Evolutionary conservation across 2,888 invertebrate species (phyloP).

Genomic region (Elegia similella): DNA sequence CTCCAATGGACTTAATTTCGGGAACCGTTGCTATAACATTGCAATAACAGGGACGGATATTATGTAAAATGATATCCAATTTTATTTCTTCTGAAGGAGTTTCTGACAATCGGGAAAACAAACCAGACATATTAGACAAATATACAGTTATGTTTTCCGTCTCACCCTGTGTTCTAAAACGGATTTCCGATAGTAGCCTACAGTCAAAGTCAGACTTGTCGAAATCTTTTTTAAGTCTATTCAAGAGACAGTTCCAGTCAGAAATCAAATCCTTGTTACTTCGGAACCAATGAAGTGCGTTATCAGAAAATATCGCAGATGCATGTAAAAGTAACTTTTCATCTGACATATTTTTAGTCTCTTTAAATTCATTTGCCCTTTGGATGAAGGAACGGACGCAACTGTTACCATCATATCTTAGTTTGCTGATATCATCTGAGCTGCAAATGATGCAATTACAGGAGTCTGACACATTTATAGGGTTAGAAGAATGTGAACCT

Average conservation of each 20-base stretch:
- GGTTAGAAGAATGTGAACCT: not conserved
- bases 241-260: not conserved
- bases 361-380: not conserved
- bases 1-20: not conserved
- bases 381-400: not conserved
- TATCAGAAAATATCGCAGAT: not conserved
- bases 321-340: not conserved
- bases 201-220: not conserved
- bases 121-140: constrained; percentile 12
- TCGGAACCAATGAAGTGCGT: not conserved
- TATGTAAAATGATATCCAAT: no score
- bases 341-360: not conserved
- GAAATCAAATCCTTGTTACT: not conserved
- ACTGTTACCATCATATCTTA: not conserved
- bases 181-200: constrained; percentile 21
- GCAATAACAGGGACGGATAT: no score
- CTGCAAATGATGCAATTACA: not conserved
- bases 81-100: not conserved
- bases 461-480: not conserved
- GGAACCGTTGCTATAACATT: no score
- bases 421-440: not conserved
- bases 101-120: constrained; percentile 8
- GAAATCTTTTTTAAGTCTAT: not conserved
- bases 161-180: constrained; percentile 27
- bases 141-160: constrained; percentile 24